A percentile compares a stretch with the other conserved stretches of the same genome.
These are phyloP conservation scores for Rhagonycha lutea DNA, from an alignment of 2,888 invertebrate genomes.

Conservation along the genomic window DNA sequence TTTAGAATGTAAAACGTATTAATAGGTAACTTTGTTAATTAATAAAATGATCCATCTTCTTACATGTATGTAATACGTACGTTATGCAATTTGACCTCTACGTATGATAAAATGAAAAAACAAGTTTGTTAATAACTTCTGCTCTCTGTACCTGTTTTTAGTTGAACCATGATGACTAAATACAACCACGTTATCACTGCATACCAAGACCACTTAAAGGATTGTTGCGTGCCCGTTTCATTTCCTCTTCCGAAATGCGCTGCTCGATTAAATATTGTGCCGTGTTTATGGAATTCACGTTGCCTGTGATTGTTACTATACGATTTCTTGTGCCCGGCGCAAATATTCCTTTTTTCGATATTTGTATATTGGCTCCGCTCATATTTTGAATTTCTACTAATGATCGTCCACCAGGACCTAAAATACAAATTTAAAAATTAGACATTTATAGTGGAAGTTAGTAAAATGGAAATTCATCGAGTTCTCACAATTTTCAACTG, in stretches of 20 bases:
- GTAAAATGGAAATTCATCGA: too few relatives aligned
- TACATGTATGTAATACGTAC: not conserved
- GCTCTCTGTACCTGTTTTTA: constrained; percentile 40
- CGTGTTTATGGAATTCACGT: constrained; percentile 83
- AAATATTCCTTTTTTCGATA: constrained; percentile 97
- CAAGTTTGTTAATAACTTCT: constrained; percentile 31
- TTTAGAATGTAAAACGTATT: constrained; percentile 21
- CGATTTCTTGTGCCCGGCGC: constrained; percentile 96
- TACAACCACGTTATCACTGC: constrained; percentile 60
- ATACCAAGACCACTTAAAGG: constrained; percentile 70
- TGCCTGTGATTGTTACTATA: constrained; percentile 94
- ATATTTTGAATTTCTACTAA: constrained; percentile 96
- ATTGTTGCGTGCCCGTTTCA: constrained; percentile 91
- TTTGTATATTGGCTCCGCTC: constrained; percentile 97
- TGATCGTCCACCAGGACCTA: constrained; percentile 91
- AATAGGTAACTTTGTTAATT: constrained; percentile 10
- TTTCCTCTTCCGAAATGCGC: constrained; percentile 94
- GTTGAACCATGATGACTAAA: constrained; percentile 17
- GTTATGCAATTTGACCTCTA: not conserved
- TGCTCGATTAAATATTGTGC: constrained; percentile 96
- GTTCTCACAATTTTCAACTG: too few relatives aligned
- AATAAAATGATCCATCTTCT: not conserved
- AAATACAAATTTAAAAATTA: constrained; percentile 12
- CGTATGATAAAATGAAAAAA: not conserved
- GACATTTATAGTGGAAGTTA: too few relatives aligned